Evolutionary conservation across 1,140 invertebrate genomes (phyloP).

Genomic region (Micrasema longulum): DNA sequence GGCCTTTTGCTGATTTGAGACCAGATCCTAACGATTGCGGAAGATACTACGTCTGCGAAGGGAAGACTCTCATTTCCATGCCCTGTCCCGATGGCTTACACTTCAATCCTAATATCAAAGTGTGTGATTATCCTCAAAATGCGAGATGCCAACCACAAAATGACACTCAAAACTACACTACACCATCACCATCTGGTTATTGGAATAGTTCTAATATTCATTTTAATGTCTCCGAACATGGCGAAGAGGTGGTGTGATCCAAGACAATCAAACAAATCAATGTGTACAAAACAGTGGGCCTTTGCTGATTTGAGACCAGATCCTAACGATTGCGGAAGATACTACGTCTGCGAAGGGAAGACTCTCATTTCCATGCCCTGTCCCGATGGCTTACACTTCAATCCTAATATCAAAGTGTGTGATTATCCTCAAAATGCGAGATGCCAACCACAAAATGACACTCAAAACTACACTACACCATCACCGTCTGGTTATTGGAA

Average conservation of each 20-base stretch:
- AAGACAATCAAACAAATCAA: neutral
- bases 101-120: slow-evolving; percentile 66
- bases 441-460: slow-evolving; percentile 36
- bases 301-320: slow-evolving; percentile 58
- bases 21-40: slow-evolving; percentile 56
- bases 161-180: slow-evolving; percentile 7
- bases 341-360: slow-evolving; percentile 70
- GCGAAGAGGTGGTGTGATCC: slow-evolving; percentile 23
- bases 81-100: slow-evolving; percentile 66
- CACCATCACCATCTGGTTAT: slow-evolving; percentile 16
- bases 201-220: slow-evolving; percentile 65
- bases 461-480: too few species aligned
- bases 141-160: slow-evolving; percentile 56
- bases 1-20: slow-evolving; percentile 41
- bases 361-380: slow-evolving; percentile 65
- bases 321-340: slow-evolving; percentile 68
- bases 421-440: slow-evolving; percentile 56
- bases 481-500: too few species aligned
- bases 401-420: slow-evolving; percentile 65
- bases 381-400: slow-evolving; percentile 68
- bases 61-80: slow-evolving; percentile 57
- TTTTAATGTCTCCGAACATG: too few species aligned
- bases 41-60: slow-evolving; percentile 55
- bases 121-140: slow-evolving; percentile 68
- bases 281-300: slow-evolving; percentile 4